Percentiles rank a stretch among this genome's conserved stretches.
phyloP scores from a whole-genome alignment of 2,113 vertebrate genomes.

The Corynorhinus townsendii region DNA sequence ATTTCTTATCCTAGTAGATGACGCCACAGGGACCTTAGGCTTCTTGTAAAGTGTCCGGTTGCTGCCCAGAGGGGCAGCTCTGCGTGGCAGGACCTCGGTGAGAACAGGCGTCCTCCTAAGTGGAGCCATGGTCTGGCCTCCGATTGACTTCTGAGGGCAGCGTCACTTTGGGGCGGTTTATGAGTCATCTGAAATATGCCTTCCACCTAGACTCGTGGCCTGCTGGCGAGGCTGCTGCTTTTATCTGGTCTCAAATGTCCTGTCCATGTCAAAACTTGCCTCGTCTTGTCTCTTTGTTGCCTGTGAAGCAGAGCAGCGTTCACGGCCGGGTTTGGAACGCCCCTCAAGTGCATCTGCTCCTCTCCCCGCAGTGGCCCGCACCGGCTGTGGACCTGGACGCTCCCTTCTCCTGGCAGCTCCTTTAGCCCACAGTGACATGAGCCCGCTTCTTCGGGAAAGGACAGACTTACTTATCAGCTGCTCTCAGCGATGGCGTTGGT shows the following conservation, averaged over 20 bases:
- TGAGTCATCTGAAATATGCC: slow-evolving; percentile 56
- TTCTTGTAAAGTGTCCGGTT: not conserved
- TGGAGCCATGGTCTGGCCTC: slow-evolving; percentile 1
- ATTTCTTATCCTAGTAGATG: not conserved
- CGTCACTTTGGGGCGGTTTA: slow-evolving; percentile 48
- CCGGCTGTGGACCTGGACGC: slow-evolving; percentile 65
- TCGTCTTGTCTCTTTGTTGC: slow-evolving; percentile 64
- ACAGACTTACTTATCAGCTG: slow-evolving; percentile 59
- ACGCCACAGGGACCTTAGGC: not conserved
- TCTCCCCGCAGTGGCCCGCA: slow-evolving; percentile 38
- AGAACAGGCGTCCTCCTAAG: not conserved
- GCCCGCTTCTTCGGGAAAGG: slow-evolving; percentile 62
- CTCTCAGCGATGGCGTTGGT: slow-evolving; percentile 27
- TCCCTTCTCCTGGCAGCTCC: slow-evolving; percentile 58
- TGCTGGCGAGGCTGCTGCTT: slow-evolving; percentile 52
- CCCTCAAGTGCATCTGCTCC: slow-evolving; percentile 48
- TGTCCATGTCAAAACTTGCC: slow-evolving; percentile 65
- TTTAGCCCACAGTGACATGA: slow-evolving; percentile 56
- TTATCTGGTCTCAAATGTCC: slow-evolving; percentile 59
- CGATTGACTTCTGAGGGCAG: slow-evolving; percentile 9
- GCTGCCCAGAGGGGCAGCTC: not conserved
- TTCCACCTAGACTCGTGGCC: slow-evolving; percentile 61
- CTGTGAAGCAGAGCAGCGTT: slow-evolving; percentile 55
- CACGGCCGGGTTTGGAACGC: slow-evolving; percentile 47
- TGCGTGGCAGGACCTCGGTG: not conserved